Evolutionary conservation across 92 coral and sea anemone species (phyloP).

Genomic region (Meandrina meandrites): DNA sequence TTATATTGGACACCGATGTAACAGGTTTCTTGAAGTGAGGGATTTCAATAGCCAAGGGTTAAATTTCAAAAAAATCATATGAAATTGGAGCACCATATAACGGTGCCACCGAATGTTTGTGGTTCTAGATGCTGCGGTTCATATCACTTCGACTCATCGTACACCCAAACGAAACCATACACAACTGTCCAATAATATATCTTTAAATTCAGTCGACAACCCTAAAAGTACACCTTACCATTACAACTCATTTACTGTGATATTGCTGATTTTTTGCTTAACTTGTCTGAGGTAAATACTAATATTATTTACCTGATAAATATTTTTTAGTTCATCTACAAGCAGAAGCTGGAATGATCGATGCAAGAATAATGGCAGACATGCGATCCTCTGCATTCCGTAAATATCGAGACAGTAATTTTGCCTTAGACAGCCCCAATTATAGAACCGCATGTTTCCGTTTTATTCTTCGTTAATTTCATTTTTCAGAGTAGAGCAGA

Average conservation of each 20-base stretch:
- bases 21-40: background rate
- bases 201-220: background rate
- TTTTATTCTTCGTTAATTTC: background rate
- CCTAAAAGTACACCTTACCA: background rate
- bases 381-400: background rate
- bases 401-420: background rate
- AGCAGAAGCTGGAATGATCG: background rate
- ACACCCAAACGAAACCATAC: too few relatives aligned
- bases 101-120: too few relatives aligned
- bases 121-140: too few relatives aligned
- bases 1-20: background rate
- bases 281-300: background rate
- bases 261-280: background rate
- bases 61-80: too few relatives aligned
- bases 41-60: too few relatives aligned
- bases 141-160: too few relatives aligned
- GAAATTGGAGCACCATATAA: too few relatives aligned
- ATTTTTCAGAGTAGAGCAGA: background rate
- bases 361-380: background rate
- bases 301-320: background rate
- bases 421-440: conserved; percentile 9
- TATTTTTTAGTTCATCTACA: background rate
- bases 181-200: too few relatives aligned
- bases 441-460: background rate
- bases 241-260: background rate